phyloP scores from a whole-genome alignment of 2,797 vertebrate species.

The Malacoraja senta region DNA sequence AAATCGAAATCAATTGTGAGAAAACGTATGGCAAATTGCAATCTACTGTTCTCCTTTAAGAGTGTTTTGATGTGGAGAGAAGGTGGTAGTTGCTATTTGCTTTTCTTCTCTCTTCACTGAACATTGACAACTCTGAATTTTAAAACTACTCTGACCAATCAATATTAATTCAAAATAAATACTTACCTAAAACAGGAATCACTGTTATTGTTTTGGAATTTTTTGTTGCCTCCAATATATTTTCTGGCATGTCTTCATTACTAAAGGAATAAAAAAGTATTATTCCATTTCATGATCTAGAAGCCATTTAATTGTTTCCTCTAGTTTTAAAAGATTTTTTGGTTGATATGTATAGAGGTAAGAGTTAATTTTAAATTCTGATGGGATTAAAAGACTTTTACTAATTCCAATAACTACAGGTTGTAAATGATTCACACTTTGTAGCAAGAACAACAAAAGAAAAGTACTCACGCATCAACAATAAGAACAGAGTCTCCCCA shows the following conservation, averaged over 20 bases:
- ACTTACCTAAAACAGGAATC: conserved; percentile 75
- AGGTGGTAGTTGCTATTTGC: neutral
- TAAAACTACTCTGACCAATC: neutral
- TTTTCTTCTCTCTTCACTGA: neutral
- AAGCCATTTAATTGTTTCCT: neutral
- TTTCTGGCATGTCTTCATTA: conserved; percentile 65
- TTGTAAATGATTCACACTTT: neutral
- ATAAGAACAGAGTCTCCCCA: conserved; percentile 77
- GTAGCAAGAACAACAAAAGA: neutral
- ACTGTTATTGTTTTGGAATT: conserved; percentile 68
- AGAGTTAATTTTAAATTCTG: neutral
- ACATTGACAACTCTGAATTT: neutral
- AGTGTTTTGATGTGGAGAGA: too few species aligned
- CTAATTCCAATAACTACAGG: neutral
- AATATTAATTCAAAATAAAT: neutral
- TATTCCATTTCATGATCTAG: conserved; percentile 10
- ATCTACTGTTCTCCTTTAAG: too few species aligned
- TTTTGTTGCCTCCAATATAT: conserved; percentile 60
- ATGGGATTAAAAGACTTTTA: neutral
- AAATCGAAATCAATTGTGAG: too few species aligned
- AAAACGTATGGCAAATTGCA: too few species aligned
- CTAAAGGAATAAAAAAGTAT: conserved; percentile 49
- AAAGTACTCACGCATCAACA: conserved; percentile 69
- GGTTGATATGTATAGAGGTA: too few species aligned
- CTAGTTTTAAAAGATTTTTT: neutral